Percentiles rank a stretch among this genome's conserved stretches.
Evolutionary conservation across 2,113 vertebrate genomes (phyloP).

Genomic region (Donacobius atricapilla): DNA sequence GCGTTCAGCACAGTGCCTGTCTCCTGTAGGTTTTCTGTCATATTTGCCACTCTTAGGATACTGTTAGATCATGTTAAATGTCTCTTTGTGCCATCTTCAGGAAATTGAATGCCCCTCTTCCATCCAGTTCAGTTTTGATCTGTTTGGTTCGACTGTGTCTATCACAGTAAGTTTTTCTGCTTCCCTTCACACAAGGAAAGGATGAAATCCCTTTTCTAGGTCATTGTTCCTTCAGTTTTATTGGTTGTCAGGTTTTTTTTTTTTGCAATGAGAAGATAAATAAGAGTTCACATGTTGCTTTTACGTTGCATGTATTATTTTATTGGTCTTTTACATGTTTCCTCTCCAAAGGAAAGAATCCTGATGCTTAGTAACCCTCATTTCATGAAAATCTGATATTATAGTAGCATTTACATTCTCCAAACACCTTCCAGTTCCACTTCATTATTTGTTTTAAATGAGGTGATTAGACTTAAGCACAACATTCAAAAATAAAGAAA

Average conservation of each 20-base stretch:
- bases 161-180: neutral
- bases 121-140: neutral
- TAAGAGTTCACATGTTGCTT: neutral
- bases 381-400: neutral
- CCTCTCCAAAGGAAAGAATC: neutral
- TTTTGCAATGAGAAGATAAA: neutral
- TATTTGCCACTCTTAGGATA: neutral
- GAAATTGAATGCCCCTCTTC: neutral
- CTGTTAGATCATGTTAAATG: neutral
- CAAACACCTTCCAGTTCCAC: neutral
- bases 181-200: neutral
- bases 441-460: neutral
- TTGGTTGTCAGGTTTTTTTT: neutral
- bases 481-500: neutral
- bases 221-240: neutral
- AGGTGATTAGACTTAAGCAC: neutral
- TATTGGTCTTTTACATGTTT: neutral
- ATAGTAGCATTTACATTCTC: neutral
- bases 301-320: neutral
- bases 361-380: neutral
- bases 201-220: neutral
- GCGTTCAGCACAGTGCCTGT: neutral
- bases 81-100: neutral
- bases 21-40: neutral
- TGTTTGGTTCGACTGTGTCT: neutral